Evolutionary conservation across 2,113 vertebrate genomes (phyloP).

Genomic region (Arenaria interpres): DNA sequence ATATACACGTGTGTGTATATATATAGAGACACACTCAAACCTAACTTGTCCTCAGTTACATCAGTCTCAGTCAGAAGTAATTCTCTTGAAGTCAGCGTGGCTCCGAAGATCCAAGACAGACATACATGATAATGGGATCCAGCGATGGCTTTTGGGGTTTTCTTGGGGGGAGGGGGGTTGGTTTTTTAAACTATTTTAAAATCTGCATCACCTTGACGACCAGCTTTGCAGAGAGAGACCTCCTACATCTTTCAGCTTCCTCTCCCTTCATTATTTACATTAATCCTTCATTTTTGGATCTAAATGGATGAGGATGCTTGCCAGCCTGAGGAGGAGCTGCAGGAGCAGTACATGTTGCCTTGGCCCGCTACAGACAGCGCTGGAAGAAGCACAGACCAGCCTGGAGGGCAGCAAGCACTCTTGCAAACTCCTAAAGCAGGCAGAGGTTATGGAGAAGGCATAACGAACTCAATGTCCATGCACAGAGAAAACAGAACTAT

Average conservation of each 20-base stretch:
- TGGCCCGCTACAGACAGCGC: constrained; percentile 63
- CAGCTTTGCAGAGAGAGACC: not conserved
- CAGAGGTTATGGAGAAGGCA: constrained; percentile 67
- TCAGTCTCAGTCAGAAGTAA: not conserved
- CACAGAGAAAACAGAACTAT: not conserved
- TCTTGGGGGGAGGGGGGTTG: not conserved
- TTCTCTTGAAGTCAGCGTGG: not conserved
- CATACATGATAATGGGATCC: not conserved
- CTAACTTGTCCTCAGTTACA: not conserved
- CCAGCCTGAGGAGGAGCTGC: constrained; percentile 72
- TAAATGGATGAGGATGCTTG: constrained; percentile 74
- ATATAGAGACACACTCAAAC: not conserved
- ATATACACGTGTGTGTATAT: not conserved
- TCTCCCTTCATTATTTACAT: not conserved
- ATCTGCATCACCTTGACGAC: not conserved
- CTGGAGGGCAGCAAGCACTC: constrained; percentile 73
- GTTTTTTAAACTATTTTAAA: not conserved
- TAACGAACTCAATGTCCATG: constrained; percentile 69
- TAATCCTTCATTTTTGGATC: constrained; percentile 22
- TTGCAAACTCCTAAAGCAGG: constrained; percentile 68
- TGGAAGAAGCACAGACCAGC: constrained; percentile 65
- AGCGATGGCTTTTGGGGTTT: not conserved
- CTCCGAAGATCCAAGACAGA: not conserved
- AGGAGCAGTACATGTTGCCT: constrained; percentile 61
- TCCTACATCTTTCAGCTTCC: not conserved